These are phyloP conservation scores for Trachymyrmex cornetzi DNA, from an alignment of 1,140 invertebrate genomes.

Conservation along the genomic window DNA sequence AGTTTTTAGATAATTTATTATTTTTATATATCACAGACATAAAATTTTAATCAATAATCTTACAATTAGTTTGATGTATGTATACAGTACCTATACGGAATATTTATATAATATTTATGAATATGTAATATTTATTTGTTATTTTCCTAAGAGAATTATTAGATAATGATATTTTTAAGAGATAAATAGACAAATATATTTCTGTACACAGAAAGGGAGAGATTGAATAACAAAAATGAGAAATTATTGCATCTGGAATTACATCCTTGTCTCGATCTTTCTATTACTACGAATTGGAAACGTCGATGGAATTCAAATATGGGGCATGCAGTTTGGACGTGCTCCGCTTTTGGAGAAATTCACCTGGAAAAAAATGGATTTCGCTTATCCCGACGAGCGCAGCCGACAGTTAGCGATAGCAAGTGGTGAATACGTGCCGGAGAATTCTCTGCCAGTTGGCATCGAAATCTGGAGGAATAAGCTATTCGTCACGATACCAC, in stretches of 20 bases:
- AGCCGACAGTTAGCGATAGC: conserved; percentile 89
- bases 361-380: conserved; percentile 92
- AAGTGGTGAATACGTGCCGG: conserved; percentile 89
- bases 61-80: background rate
- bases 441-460: conserved; percentile 92
- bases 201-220: conserved; percentile 8
- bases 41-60: background rate
- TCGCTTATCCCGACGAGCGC: conserved; percentile 89
- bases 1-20: background rate
- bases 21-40: background rate
- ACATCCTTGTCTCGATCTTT: conserved; percentile 16
- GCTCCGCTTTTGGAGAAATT: conserved; percentile 89
- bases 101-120: background rate
- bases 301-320: conserved; percentile 65
- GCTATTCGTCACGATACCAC: conserved; percentile 92
- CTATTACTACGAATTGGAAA: background rate
- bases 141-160: background rate
- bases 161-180: background rate
- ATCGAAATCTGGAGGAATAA: conserved; percentile 93
- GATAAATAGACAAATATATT: conserved; percentile 2
- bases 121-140: background rate
- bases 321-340: conserved; percentile 78
- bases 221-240: conserved; percentile 11
- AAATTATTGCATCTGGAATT: conserved; percentile 15
- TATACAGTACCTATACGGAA: background rate